These are phyloP conservation scores for Tethea ocularis DNA, from an alignment of 2,888 invertebrate genomes.

Conservation along the genomic window DNA sequence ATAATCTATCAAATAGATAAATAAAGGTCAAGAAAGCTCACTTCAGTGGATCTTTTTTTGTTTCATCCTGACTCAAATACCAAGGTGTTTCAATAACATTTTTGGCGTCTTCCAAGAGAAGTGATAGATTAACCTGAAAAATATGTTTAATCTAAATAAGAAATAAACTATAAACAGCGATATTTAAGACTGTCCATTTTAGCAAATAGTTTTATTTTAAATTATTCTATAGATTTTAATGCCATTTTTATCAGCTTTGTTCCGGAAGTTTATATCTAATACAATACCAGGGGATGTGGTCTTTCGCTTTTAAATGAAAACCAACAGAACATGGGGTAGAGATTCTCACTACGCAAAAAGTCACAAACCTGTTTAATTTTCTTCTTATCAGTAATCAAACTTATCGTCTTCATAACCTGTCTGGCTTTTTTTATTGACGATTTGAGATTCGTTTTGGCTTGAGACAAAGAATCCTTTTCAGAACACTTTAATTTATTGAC, in stretches of 20 bases:
- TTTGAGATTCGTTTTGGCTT: conserved; percentile 53
- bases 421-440: conserved; percentile 56
- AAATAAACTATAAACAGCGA: too few species aligned
- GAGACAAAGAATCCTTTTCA: conserved; percentile 59
- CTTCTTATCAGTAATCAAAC: conserved; percentile 41
- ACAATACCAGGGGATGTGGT: too few species aligned
- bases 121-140: conserved; percentile 60
- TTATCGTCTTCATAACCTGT: conserved; percentile 44
- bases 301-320: too few species aligned
- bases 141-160: too few species aligned
- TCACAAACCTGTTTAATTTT: conserved; percentile 55
- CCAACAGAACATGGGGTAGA: too few species aligned
- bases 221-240: too few species aligned
- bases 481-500: conserved; percentile 54
- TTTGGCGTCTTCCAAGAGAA: conserved; percentile 60
- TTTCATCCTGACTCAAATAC: conserved; percentile 61
- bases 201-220: too few species aligned
- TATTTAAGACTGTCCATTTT: too few species aligned
- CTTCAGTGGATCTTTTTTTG: conserved; percentile 54
- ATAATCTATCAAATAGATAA: background rate
- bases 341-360: background rate
- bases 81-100: conserved; percentile 57
- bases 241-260: too few species aligned
- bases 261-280: too few species aligned
- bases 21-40: conserved; percentile 39